Conservation (phyloP, 1,140 invertebrate species). For the Choristoneura fumiferana region DNA sequence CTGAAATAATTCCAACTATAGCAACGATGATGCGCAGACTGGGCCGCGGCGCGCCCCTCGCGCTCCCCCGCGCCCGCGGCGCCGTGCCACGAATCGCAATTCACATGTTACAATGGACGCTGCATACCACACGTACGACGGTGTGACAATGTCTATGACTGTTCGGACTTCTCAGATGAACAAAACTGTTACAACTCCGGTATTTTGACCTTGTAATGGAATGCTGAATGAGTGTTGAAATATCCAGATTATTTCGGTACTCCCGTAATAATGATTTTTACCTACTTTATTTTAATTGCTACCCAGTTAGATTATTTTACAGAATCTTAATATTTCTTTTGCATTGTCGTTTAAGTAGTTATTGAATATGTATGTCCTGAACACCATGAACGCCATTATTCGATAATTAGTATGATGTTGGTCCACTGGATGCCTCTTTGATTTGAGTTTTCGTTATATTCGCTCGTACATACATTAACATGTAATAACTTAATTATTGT, state of each 20-base stretch:
- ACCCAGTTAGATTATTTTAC: too few relatives aligned
- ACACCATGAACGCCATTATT: too few relatives aligned
- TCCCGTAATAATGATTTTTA: slow-evolving; percentile 4
- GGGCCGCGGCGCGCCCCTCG: slow-evolving; percentile 52
- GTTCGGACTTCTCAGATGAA: slow-evolving; percentile 94
- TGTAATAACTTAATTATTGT: too few relatives aligned
- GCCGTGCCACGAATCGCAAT: slow-evolving; percentile 79
- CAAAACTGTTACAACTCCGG: slow-evolving; percentile 86
- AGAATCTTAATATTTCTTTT: too few relatives aligned
- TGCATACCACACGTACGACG: slow-evolving; percentile 84
- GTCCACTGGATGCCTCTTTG: too few relatives aligned
- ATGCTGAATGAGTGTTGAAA: slow-evolving; percentile 42
- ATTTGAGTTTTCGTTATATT: too few relatives aligned
- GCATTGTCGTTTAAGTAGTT: too few relatives aligned
- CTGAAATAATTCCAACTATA: too few relatives aligned
- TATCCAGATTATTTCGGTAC: slow-evolving; percentile 18
- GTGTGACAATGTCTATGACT: slow-evolving; percentile 94
- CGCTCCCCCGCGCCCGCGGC: slow-evolving; percentile 41
- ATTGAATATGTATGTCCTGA: too few relatives aligned
- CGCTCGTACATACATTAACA: too few relatives aligned
- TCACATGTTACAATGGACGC: slow-evolving; percentile 82
- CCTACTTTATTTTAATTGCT: neutral
- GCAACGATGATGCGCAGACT: slow-evolving; percentile 47
- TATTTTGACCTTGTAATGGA: slow-evolving; percentile 49
- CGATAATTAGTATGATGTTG: too few relatives aligned